Base-by-base conservation (phyloP, 1,140 invertebrate species). In the Macrosteles quadrilineatus region DNA sequence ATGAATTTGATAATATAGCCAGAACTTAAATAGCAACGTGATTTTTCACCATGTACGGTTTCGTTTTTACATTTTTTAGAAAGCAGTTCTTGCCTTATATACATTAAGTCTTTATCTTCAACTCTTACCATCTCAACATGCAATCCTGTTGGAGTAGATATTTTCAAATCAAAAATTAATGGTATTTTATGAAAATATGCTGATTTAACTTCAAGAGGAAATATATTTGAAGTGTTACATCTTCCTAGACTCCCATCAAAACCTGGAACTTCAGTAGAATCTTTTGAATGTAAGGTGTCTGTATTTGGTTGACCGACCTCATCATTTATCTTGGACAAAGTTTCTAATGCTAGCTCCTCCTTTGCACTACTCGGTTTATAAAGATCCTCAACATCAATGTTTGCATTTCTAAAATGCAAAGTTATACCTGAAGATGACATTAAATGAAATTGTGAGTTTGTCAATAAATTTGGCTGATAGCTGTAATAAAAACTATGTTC, bases 341-440 rank as follows among this genome's bases (percentile, higher is more conserved):
- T n/a, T n/a, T n/a, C n/a, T n/a, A n/a, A n/a, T n/a, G n/a, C n/a
- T n/a, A n/a, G n/a, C n/a, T n/a, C n/a, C n/a, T n/a, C n/a, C n/a
- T n/a, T n/a, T n/a, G n/a, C n/a, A n/a, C n/a, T n/a, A n/a, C n/a
- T n/a, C n/a, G n/a, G n/a, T n/a, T n/a, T n/a, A n/a, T n/a, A n/a
- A n/a, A n/a, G n/a, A n/a, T n/a, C n/a, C n/a, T n/a, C n/a, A n/a
- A n/a, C n/a, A n/a, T n/a, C n/a, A n/a, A n/a, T n/a, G n/a, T n/a
- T n/a, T n/a, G n/a, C n/a, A 36, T 36, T 36, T 36, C 32, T 19
- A 23, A 50, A 50, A 19, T 23, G 6, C 3, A 50, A 50, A 6
- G n/a, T 50, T 23, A 23, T 50, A 50, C 47, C 47, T 50, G 47
- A 50, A 50, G 47, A 50, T 50, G n/a, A 19, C 3, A 50, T 50